These are phyloP conservation scores for Gymnoscelis rufifasciata DNA, from an alignment of 2,888 invertebrate genomes.

Conservation along the genomic window DNA sequence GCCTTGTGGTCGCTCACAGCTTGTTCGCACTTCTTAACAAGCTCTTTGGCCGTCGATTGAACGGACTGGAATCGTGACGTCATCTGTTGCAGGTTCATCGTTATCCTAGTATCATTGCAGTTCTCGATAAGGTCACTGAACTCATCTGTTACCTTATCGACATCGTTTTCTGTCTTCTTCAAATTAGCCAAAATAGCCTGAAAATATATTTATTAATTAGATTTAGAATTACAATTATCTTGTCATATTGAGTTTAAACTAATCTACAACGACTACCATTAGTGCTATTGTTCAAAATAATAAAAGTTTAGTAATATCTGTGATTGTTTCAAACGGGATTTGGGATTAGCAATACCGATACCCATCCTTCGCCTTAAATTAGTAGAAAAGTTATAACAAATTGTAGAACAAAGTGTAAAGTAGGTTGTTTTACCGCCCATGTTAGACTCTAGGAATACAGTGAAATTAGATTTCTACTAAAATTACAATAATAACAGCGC, in stretches of 20 bases:
- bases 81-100: slow-evolving; percentile 92
- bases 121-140: slow-evolving; percentile 91
- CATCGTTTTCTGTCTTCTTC: slow-evolving; percentile 90
- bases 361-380: slow-evolving; percentile 39
- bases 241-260: slow-evolving; percentile 46
- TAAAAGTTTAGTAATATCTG: slow-evolving; percentile 11
- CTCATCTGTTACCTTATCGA: slow-evolving; percentile 91
- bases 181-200: slow-evolving; percentile 88
- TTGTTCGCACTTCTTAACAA: slow-evolving; percentile 95
- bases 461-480: slow-evolving; percentile 69
- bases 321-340: slow-evolving; percentile 22
- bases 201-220: slow-evolving; percentile 31
- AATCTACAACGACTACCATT: slow-evolving; percentile 72
- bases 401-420: slow-evolving; percentile 20
- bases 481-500: slow-evolving; percentile 53
- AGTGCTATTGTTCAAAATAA: slow-evolving; percentile 43
- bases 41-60: slow-evolving; percentile 92
- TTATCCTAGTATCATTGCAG: slow-evolving; percentile 91
- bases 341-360: slow-evolving; percentile 43
- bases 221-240: neutral
- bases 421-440: slow-evolving; percentile 28
- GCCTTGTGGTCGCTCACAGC: slow-evolving; percentile 88
- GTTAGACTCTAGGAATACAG: slow-evolving; percentile 48
- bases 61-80: slow-evolving; percentile 94
- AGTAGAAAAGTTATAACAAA: slow-evolving; percentile 39